These are phyloP conservation scores for Macropus fuliginosus DNA, from an alignment of 2,797 vertebrate genomes.

Conservation along the genomic window DNA sequence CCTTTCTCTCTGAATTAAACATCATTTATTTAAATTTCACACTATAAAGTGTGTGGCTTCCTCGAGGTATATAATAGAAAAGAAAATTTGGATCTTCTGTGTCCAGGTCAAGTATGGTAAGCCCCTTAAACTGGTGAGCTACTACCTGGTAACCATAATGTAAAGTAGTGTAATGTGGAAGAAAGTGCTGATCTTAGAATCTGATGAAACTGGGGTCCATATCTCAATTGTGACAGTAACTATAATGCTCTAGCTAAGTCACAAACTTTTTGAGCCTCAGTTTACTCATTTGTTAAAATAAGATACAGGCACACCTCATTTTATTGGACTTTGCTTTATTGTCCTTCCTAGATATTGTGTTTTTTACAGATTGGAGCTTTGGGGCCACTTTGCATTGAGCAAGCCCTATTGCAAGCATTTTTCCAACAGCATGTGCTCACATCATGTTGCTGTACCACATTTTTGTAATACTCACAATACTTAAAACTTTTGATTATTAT, in stretches of 20 bases:
- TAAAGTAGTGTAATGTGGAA: background rate
- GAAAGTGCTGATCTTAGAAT: background rate
- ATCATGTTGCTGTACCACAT: no score
- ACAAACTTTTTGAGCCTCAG: no score
- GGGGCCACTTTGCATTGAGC: no score
- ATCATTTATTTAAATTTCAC: background rate
- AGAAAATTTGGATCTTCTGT: background rate
- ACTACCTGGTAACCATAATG: background rate
- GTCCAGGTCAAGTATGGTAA: background rate
- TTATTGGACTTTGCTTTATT: no score
- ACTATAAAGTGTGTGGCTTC: background rate
- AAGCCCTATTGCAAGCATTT: no score
- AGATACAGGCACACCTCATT: no score
- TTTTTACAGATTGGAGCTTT: no score
- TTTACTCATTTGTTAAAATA: no score
- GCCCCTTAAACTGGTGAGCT: background rate
- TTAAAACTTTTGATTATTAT: no score
- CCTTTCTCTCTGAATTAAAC: background rate
- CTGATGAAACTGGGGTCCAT: background rate
- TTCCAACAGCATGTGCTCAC: no score
- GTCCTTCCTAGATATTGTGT: no score
- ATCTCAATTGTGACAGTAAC: background rate
- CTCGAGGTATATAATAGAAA: background rate
- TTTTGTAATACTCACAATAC: no score
- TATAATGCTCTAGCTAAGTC: background rate